Evolutionary conservation across 2,888 invertebrate species (phyloP), one percentile per base, ranked within the genome.

Genomic region (Protophormia terraenovae): DNA sequence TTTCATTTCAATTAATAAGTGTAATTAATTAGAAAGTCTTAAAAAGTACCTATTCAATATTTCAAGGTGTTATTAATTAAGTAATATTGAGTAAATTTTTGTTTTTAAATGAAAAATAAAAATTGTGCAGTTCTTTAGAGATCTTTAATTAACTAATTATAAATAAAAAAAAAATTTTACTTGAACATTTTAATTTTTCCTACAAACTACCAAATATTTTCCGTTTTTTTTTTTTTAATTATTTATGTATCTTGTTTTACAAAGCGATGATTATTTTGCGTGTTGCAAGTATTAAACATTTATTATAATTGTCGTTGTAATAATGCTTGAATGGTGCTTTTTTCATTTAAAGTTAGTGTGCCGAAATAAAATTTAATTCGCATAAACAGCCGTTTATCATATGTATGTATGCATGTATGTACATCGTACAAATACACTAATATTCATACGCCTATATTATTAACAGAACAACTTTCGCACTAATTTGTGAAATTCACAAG

Each of bases 231-330:
- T n/a, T n/a, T n/a, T n/a, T n/a, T n/a, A n/a, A n/a, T n/a, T n/a
- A n/a, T n/a, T n/a, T n/a, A n/a, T n/a, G n/a, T n/a, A n/a, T n/a
- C n/a, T n/a, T n/a, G n/a, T n/a, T n/a, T n/a, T n/a, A 1, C 6
- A 62, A 62, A 22, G 50, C 19, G 50, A 29, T 66, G 27, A 27
- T 19, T 66, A 45, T 29, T 66, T 66, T 45, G 66, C 66, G 66
- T 66, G 45, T 27, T 45, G 19, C n/a, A 66, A 45, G 29, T 45
- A 45, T 66, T 64, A 45, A 66, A 16, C 12, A 27, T 66, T 66
- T 16, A 29, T 47, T 45, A 22, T n/a, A 29, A 66, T 66, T 27
- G 66, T 16, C 14, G 66, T 66, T 45, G 45, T 35, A 35, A 35
- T n/a, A 41, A 5, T n/a, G n/a, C n/a, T 41, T n/a, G 41, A 41